phyloP scores from a whole-genome alignment of 2,888 invertebrate genomes.

The Eurytoma adleriae region DNA sequence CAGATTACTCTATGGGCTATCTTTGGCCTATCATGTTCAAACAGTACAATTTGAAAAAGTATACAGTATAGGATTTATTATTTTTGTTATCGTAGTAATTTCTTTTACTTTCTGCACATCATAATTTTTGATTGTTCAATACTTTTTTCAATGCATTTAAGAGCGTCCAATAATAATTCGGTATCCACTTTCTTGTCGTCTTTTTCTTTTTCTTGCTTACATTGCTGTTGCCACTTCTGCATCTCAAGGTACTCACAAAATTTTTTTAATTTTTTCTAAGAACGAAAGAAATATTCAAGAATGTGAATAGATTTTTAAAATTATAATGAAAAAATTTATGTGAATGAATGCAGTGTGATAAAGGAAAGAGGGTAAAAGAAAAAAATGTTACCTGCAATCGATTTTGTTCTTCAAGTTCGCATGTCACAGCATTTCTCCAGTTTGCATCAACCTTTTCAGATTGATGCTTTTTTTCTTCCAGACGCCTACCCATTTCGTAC shows the following conservation, averaged over 20 bases:
- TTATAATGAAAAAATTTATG: no score
- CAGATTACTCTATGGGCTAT: no score
- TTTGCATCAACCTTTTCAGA: not conserved
- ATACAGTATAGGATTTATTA: no score
- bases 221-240: not conserved
- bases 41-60: no score
- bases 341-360: no score
- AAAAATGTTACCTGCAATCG: constrained; percentile 4
- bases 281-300: not conserved
- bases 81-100: no score
- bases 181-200: constrained; percentile 5
- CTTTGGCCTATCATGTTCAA: no score
- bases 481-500: not conserved
- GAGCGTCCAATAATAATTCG: constrained; percentile 11
- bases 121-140: not conserved
- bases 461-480: not conserved
- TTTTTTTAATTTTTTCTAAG: constrained; percentile 19
- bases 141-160: constrained; percentile 12
- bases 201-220: not conserved
- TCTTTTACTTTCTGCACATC: not conserved
- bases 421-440: constrained; percentile 16
- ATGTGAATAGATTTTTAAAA: no score
- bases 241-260: not conserved
- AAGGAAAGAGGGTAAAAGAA: no score
- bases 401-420: constrained; percentile 17